phyloP scores from a whole-genome alignment of 2,888 invertebrate species.

The Crossocerus cetratus region DNA sequence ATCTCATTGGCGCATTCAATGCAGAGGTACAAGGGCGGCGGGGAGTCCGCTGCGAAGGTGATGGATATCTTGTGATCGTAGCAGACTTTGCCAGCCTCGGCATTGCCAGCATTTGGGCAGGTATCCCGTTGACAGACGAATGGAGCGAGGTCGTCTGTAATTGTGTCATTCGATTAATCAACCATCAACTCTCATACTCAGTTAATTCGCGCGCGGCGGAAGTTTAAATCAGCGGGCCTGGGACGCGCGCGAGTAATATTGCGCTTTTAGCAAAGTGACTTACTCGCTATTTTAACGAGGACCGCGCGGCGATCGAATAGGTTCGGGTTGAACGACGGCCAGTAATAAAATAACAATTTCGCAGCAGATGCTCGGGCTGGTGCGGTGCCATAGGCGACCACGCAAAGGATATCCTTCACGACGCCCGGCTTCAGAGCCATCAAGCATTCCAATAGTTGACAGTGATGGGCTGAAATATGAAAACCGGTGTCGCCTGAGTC shows the following conservation, averaged over 20 bases:
- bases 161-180: background rate
- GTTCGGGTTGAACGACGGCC: conserved; percentile 98
- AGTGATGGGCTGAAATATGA: conserved; percentile 88
- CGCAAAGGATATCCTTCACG: conserved; percentile 94
- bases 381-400: conserved; percentile 97
- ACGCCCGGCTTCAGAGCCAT: conserved; percentile 96
- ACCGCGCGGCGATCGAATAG: conserved; percentile 93
- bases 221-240: no score
- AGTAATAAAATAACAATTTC: conserved; percentile 98
- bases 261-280: conserved; percentile 44
- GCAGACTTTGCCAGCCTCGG: conserved; percentile 95
- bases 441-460: conserved; percentile 95
- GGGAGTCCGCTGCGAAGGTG: conserved; percentile 89
- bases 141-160: conserved; percentile 84
- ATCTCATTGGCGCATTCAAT: conserved; percentile 97
- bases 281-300: conserved; percentile 92
- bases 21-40: conserved; percentile 96
- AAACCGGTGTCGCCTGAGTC: no score
- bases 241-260: no score
- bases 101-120: conserved; percentile 91
- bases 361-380: conserved; percentile 96
- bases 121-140: conserved; percentile 94
- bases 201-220: no score
- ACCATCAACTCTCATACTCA: no score
- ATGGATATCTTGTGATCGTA: conserved; percentile 95